Evolutionary conservation across 2,113 vertebrate species (phyloP).

Genomic region (Poicephalus meyeri): DNA sequence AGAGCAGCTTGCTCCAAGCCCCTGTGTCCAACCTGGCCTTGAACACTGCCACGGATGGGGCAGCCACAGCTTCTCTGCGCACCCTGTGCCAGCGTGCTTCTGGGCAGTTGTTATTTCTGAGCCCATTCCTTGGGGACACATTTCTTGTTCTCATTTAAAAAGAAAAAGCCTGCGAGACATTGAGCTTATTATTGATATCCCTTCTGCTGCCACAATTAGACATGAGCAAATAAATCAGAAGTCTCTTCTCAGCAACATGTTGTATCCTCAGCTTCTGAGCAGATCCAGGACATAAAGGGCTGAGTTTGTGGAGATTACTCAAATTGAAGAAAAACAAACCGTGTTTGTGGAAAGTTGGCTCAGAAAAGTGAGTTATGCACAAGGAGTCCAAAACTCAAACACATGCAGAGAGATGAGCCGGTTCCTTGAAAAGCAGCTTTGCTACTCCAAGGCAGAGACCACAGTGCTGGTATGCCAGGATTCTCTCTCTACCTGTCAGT

Average conservation of each 20-base stretch:
- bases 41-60: not conserved
- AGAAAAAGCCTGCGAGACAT: not conserved
- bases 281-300: not conserved
- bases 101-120: not conserved
- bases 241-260: not conserved
- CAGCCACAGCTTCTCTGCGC: not conserved
- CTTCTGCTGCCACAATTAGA: not conserved
- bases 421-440: not conserved
- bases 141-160: not conserved
- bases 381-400: not conserved
- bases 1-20: not conserved
- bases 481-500: not conserved
- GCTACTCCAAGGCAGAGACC: not conserved
- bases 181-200: not conserved
- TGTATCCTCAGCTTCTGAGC: not conserved
- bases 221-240: not conserved
- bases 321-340: not conserved
- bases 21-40: not conserved
- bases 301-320: not conserved
- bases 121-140: not conserved
- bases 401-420: rapidly evolving
- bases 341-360: not conserved
- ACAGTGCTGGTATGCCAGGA: not conserved
- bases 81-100: not conserved
- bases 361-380: not conserved